Base-by-base conservation (phyloP, 2,113 vertebrate genomes). In the Lanius collurio region DNA sequence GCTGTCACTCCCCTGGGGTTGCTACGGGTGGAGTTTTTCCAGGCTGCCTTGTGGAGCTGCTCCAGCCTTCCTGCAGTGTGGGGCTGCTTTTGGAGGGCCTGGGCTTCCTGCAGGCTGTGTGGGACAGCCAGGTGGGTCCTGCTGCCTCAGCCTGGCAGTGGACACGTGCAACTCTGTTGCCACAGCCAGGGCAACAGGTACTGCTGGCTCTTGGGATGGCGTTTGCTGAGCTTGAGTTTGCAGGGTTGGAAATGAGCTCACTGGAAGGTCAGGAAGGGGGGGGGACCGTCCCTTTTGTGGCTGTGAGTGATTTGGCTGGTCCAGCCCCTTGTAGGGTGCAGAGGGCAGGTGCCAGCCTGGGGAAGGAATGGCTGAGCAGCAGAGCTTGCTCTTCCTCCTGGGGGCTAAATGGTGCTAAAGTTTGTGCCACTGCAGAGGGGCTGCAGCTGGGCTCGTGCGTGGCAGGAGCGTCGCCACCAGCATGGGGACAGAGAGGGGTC, bases 381-480 rank as follows among this genome's bases (percentile, higher is more conserved):
- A 64, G 63, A 35, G 21, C 47, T 47, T 55, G 12, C 41, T 73
- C 8, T 49, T 62, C 3, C 24, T 56, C 4, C 67, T 68, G 30
- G 30, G 20, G 41, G 10, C 12, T 33, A 30, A 87, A 20, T 8
- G n/a, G 28, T 75, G 53, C 42, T 71, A 8, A 71, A 82, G 35
- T 42, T 55, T 1, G 3, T 87, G 49, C 19, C 3, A 0, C 23
- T 81, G 74, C 31, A 16, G 69, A 50, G 55, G 23, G 52, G 39
- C 71, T 89, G 68, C 53, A 62, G 68, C 76, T 50, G 42, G 65
- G 52, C n/a, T 76, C 0, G 2, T 59, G 35, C 0, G 0, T 31
- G 90, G 84, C 47, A 39, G 70, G 62, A 60, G 22, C 35, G 13
- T 24, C 23, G 23, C 50, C 3, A 1, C 2, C 44, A 24, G 50